Evolutionary conservation across 2,888 invertebrate species (phyloP).

Genomic region (Ceratothoa steindachneri): DNA sequence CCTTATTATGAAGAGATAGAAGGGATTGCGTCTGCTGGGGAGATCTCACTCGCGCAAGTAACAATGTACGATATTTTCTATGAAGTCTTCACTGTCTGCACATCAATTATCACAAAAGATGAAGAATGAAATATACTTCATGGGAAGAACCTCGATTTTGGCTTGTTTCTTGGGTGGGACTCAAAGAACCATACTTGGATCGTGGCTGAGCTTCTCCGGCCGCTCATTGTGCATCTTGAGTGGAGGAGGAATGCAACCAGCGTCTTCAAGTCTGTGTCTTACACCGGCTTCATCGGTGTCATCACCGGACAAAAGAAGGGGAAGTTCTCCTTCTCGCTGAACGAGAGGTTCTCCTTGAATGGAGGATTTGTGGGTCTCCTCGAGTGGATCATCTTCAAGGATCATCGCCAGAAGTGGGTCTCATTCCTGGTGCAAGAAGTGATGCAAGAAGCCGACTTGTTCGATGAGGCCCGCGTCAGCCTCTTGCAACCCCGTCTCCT

Average conservation of each 20-base stretch:
- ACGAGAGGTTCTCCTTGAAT: constrained; percentile 57
- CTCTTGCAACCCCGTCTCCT: constrained; percentile 55
- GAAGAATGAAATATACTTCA: constrained; percentile 55
- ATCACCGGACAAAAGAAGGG: constrained; percentile 57
- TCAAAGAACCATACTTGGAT: constrained; percentile 54
- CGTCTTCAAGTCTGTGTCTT: constrained; percentile 57
- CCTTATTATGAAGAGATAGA: constrained; percentile 55
- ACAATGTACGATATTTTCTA: constrained; percentile 61
- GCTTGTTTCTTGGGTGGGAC: constrained; percentile 54
- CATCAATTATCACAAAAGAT: constrained; percentile 58
- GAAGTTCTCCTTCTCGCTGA: constrained; percentile 55
- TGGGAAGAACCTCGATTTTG: constrained; percentile 61
- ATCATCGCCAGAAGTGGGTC: constrained; percentile 54
- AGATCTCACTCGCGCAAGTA: constrained; percentile 56
- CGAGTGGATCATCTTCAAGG: constrained; percentile 52
- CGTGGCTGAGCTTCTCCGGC: constrained; percentile 41
- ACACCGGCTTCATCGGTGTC: constrained; percentile 59
- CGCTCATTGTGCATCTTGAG: constrained; percentile 53
- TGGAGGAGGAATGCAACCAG: constrained; percentile 54
- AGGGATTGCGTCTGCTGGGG: constrained; percentile 54
- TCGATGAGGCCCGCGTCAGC: constrained; percentile 54
- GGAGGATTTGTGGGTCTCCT: constrained; percentile 58
- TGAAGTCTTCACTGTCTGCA: constrained; percentile 60
- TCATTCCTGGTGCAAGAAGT: constrained; percentile 57
- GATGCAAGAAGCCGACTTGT: constrained; percentile 55